These are phyloP conservation scores for Eurystomus gularis DNA, from an alignment of 2,113 vertebrate genomes.

Conservation along the genomic window DNA sequence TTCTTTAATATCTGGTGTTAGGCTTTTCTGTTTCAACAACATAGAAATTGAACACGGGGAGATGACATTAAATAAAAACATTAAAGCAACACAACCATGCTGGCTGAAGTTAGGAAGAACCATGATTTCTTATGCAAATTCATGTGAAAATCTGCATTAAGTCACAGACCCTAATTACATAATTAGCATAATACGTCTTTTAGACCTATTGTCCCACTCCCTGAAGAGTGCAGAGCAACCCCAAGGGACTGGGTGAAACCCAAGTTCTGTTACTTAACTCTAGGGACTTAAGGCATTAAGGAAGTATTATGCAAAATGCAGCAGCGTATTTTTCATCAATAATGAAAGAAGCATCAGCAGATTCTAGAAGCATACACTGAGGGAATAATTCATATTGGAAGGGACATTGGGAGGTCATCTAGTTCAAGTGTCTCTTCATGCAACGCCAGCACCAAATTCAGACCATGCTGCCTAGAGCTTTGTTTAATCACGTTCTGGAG, in stretches of 20 bases:
- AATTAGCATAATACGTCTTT: neutral
- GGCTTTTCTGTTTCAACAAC: neutral
- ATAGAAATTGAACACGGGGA: neutral
- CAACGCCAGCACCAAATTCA: neutral
- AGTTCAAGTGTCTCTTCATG: neutral
- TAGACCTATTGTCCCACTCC: neutral
- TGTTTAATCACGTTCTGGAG: neutral
- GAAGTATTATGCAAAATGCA: neutral
- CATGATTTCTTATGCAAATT: neutral
- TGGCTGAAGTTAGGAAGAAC: neutral
- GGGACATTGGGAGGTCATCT: neutral
- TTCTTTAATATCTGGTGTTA: neutral
- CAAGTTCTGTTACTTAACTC: neutral
- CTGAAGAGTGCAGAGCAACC: neutral
- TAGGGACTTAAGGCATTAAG: neutral
- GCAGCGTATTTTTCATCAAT: neutral
- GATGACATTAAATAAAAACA: neutral
- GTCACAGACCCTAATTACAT: neutral
- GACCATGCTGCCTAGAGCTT: neutral
- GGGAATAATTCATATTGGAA: neutral
- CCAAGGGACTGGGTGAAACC: neutral
- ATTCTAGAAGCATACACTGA: neutral
- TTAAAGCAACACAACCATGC: neutral
- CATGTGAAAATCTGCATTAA: neutral
- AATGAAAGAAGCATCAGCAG: neutral